Evolutionary conservation across 2,888 invertebrate genomes (phyloP), one percentile per base, ranked within the genome.

Genomic region (Deladenus siricidicola): DNA sequence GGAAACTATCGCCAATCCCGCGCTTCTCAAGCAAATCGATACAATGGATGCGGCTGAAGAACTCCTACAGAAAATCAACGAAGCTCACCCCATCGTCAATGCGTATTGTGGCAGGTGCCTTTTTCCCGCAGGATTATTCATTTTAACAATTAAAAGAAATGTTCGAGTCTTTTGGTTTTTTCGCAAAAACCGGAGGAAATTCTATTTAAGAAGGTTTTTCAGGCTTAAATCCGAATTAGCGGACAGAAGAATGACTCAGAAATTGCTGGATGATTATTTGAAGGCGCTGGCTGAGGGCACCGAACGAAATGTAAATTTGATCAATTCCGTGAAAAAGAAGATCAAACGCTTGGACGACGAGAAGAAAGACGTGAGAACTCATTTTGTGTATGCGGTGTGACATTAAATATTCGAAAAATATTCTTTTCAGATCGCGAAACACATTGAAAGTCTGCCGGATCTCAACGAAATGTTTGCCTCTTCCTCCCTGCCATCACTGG

Each of bases 1-100:
- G 3, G 70, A 71, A 39, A 54, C 60, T 6, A 63, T 71, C 2
- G 71, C 69, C n/a, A 65, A 71, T 34, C 58, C 70, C 8, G 52
- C 60, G 19, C 62, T 62, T 21, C 60, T 65, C 3, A 60, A 59
- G 45, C 21, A 57, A 4, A n/a, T 68, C 28, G 43, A 58, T 24
- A 45, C 59, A 10, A 44, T 52, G 45, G 60, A 61, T 1, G 56
- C 61, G 45, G 65, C 58, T 4, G 39, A 52, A 23, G 59, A 59
- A 26, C 51, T 67, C 19, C 30, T 64, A 45, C 58, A 53, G 30
- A 56, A 57, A 49, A 67, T 57, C 6, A 52, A 34, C 14, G 65
- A 65, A 44, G 65, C 65, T 8, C 39, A 54, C n/a, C 58, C 54
- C 2, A 42, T 62, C 23, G 62, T 62, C 3, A 21, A 29, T 29